phyloP scores from a whole-genome alignment of 2,888 invertebrate species.

The Troglohyphantes excavatus region DNA sequence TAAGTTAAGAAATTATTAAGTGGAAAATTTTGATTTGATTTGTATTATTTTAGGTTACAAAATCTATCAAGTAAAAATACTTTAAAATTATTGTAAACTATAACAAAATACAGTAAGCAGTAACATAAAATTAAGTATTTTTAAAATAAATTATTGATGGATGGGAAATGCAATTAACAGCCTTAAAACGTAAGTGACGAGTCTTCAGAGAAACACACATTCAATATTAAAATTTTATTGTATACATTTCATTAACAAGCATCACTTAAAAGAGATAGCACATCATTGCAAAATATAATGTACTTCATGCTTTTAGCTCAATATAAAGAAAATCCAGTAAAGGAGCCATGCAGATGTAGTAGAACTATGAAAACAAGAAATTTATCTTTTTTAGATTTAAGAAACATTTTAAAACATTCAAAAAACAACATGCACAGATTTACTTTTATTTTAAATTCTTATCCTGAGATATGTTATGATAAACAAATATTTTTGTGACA shows the following conservation, averaged over 20 bases:
- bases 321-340: slow-evolving; percentile 22
- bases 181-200: too few species aligned
- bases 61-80: too few species aligned
- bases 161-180: too few species aligned
- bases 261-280: slow-evolving; percentile 72
- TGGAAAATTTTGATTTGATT: too few species aligned
- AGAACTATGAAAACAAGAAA: slow-evolving; percentile 45
- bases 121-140: too few species aligned
- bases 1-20: too few species aligned
- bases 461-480: slow-evolving; percentile 72
- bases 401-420: not conserved
- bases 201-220: not conserved
- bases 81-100: too few species aligned
- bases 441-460: slow-evolving; percentile 28
- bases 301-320: slow-evolving; percentile 51
- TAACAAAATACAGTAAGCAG: too few species aligned
- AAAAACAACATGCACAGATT: slow-evolving; percentile 40
- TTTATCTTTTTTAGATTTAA: not conserved
- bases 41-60: too few species aligned
- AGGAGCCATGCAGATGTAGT: slow-evolving; percentile 7
- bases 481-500: slow-evolving; percentile 53
- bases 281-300: slow-evolving; percentile 71
- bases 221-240: slow-evolving; percentile 68
- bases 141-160: too few species aligned
- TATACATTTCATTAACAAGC: slow-evolving; percentile 73